Base-by-base conservation (phyloP, 2,888 invertebrate species). In the Lepeophtheirus nordmannii region DNA sequence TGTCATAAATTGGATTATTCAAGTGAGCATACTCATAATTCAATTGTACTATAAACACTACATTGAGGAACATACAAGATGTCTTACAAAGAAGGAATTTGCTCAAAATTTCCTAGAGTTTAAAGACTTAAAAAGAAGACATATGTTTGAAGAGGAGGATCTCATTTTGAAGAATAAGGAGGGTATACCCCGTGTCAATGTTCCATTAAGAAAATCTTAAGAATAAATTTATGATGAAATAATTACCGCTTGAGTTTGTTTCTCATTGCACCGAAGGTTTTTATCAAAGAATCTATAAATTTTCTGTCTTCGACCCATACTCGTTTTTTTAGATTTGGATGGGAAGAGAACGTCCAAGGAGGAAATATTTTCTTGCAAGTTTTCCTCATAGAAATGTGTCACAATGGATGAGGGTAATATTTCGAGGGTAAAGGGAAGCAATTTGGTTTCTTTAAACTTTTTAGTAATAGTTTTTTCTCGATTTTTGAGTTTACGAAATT, bases 161-260 rank as follows among this genome's bases (percentile, higher is more conserved):
- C 14, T 46, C 53, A 46, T 46, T 46, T 17, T 46, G 14, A 8
- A 46, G 17, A 46, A 17, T 46, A 17, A 8, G n/a, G 53, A 46
- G 1, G 53, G 53, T n/a, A 46, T 46, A n/a, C 53, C 53, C 8
- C 53, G 53, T 3, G 53, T 46, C n/a, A 46, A 46, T 17, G 17
- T 46, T n/a, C 53, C 53, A 14, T 46, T 46, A 17, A 46, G 53
- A 17, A 46, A 46, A 46, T 46, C 53, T 46, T 46, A 46, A 46
- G 8, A 46, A 46, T 46, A 46, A 46, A 46, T n/a, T 46, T 46
- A 46, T 46, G 17, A 46, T 30, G 30, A 46, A 46, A 46, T n/a
- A 46, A 46, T 46, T 46, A 46, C 53, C 53, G 53, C 53, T 46
- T 46, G 53, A 46, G 17, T 17, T 46, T 46, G 53, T 46, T 17